phyloP scores from a whole-genome alignment of 2,888 invertebrate genomes.

The Amphipoea lucens region DNA sequence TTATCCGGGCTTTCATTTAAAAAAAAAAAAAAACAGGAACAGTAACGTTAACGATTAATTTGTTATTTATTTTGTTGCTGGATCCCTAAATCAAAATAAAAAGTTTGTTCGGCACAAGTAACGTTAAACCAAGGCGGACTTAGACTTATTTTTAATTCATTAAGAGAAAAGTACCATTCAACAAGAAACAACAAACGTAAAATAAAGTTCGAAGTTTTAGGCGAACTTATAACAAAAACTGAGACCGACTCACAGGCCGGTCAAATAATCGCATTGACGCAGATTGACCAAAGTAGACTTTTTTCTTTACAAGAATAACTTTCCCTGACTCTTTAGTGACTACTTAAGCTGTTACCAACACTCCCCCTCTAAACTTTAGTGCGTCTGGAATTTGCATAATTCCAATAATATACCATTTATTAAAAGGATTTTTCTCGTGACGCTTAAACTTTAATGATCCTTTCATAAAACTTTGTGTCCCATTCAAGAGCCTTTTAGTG shows the following conservation, averaged over 20 bases:
- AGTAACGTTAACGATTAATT: not conserved
- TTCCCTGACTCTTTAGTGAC: not conserved
- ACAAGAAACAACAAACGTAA: constrained; percentile 20
- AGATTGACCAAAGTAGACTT: constrained; percentile 35
- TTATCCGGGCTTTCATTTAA: not conserved
- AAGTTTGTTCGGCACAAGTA: not conserved
- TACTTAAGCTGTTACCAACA: constrained; percentile 35
- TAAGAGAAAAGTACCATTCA: not conserved
- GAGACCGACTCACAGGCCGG: constrained; percentile 5
- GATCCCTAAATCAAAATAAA: not conserved
- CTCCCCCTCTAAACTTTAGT: constrained; percentile 30
- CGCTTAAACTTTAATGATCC: constrained; percentile 30
- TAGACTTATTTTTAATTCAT: constrained; percentile 1
- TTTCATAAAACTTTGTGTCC: constrained; percentile 32
- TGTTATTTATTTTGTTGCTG: not conserved
- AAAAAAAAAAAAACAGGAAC: too few relatives aligned
- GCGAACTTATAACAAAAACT: constrained; percentile 18
- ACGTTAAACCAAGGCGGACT: not conserved
- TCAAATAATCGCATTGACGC: constrained; percentile 28
- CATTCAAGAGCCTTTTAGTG: constrained; percentile 25
- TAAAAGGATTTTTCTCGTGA: constrained; percentile 27
- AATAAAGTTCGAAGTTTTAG: constrained; percentile 16
- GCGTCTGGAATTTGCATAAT: constrained; percentile 41
- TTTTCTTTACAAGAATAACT: constrained; percentile 23
- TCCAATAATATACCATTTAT: constrained; percentile 33